phyloP scores from a whole-genome alignment of 2,113 vertebrate species.

The Petrocephalus microphthalmus region DNA sequence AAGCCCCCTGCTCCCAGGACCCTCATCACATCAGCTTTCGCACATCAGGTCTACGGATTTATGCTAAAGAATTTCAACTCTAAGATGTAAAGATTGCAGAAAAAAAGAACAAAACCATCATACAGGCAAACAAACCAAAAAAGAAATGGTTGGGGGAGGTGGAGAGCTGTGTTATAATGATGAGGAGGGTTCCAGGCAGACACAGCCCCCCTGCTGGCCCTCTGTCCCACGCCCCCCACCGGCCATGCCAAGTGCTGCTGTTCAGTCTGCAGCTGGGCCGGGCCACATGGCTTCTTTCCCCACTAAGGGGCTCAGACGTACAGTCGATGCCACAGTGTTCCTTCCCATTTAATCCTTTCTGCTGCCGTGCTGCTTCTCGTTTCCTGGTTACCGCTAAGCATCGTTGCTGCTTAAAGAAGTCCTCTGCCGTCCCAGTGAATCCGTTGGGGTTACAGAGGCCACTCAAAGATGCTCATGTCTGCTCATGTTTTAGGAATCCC shows the following conservation, averaged over 20 bases:
- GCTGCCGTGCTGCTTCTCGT: neutral
- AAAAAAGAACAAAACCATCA: neutral
- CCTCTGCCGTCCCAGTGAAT: neutral
- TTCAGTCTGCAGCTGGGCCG: neutral
- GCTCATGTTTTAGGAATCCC: neutral
- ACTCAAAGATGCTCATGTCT: neutral
- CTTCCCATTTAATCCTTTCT: slow-evolving; percentile 27
- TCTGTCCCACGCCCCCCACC: neutral
- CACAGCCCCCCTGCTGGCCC: neutral
- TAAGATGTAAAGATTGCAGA: neutral
- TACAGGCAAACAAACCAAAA: neutral
- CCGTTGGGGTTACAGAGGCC: neutral
- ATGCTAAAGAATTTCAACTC: neutral
- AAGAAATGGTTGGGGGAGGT: neutral
- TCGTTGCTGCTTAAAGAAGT: neutral
- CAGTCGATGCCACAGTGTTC: slow-evolving; percentile 42
- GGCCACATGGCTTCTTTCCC: neutral
- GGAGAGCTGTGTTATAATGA: neutral
- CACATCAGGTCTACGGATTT: neutral
- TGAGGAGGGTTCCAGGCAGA: neutral
- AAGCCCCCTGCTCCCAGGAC: neutral
- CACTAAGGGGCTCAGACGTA: neutral
- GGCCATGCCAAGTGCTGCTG: neutral
- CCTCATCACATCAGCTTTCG: neutral
- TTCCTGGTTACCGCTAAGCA: neutral